Evolutionary conservation across 2,888 invertebrate genomes (phyloP), one percentile per base, ranked within the genome.

Genomic region (Papilio elwesi): DNA sequence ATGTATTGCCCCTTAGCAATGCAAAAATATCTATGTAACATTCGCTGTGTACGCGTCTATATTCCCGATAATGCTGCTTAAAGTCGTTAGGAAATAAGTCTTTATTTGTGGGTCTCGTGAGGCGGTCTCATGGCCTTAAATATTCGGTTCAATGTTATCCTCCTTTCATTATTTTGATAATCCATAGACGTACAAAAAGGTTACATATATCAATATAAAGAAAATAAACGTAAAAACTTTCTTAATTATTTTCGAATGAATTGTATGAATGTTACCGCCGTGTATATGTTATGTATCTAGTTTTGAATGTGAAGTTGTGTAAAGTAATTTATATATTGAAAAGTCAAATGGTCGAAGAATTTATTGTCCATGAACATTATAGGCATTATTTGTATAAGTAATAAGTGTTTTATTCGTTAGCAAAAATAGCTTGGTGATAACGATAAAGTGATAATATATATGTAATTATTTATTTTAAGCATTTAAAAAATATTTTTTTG

Each of bases 41-140:
- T 38, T 57, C 13, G 38, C n/a, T 59, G 57, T n/a, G 8, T 38
- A 38, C 38, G n/a, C 38, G 36, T 36, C 36, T 57, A 36, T 57
- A 57, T 13, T 55, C 12, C 12, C 57, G 57, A 57, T 36, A 57
- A 57, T 13, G 13, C 13, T 36, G 26, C 36, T 57, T 13, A 57
- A 57, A 36, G 36, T 57, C 36, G 36, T 13, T 13, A 13, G 11
- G 11, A 55, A 12, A 2, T 1, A 26, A 26, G 26, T 26, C 26
- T 26, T 38, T 38, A n/a, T 38, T 38, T 59, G n/a, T n/a, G 13
- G 8, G n/a, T 38, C 57, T 59, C 57, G 12, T 8, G n/a, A 59
- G 57, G 57, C 38, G 57, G 38, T 38, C 36, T n/a, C 13, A 38
- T 38, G 57, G 57, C n/a, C 38, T 38, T 59, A 59, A 59, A 59